Base-by-base conservation (phyloP, 2,888 invertebrate genomes). In the Chrysolina americana region DNA sequence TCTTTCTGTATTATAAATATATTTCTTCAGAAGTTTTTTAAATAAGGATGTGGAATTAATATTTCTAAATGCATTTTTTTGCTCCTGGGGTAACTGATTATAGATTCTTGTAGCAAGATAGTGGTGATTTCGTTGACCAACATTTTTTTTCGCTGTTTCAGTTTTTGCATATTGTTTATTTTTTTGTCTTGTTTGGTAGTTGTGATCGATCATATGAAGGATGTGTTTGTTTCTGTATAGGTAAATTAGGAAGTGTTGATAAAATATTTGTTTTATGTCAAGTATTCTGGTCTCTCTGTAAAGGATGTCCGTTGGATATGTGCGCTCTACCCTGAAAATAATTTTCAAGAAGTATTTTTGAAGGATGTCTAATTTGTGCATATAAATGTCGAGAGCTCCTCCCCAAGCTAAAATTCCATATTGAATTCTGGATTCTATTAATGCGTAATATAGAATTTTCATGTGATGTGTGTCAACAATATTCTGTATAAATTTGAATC, bases 51-150 rank as follows among this genome's bases (percentile, higher is more conserved):
- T 59, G 19, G n/a, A 59, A 59, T 19, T n/a, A n/a, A n/a, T n/a
- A n/a, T n/a, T n/a, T n/a, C n/a, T n/a, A n/a, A n/a, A n/a, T n/a
- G n/a, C n/a, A 19, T 17, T 59, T 59, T 59, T 59, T 19, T 59
- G 59, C 59, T 59, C 59, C 59, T 59, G 19, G 19, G 59, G 59
- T 59, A 59, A 59, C 59, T 59, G n/a, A n/a, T n/a, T n/a, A n/a
- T n/a, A n/a, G n/a, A n/a, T n/a, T n/a, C n/a, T n/a, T n/a, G n/a
- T n/a, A n/a, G n/a, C n/a, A n/a, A n/a, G n/a, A n/a, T n/a, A n/a
- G n/a, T n/a, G n/a, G n/a, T n/a, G n/a, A n/a, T 59, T 59, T 19
- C 59, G 59, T 59, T 59, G n/a, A 17, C 59, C 59, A 59, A 59
- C 59, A 59, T 17, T 19, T 19, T 59, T 59, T 59, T 59, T 19